Conservation (phyloP, 1,140 invertebrate species). For the Augochlora pura region DNA sequence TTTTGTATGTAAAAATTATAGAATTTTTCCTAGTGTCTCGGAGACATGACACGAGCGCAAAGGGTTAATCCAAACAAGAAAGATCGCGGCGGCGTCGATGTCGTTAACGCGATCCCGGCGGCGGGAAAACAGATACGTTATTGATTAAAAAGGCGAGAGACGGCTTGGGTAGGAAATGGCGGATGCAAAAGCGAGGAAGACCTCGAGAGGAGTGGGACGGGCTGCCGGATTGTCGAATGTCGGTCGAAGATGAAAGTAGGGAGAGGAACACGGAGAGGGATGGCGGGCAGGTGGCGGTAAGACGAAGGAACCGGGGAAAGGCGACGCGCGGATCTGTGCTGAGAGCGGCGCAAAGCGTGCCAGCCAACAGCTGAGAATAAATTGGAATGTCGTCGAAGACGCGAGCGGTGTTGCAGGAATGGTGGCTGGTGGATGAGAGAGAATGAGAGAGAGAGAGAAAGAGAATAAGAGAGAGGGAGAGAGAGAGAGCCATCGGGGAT, state of each 20-base stretch:
- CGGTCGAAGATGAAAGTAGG: slow-evolving; percentile 18
- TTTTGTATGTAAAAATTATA: too few relatives aligned
- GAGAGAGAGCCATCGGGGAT: slow-evolving; percentile 50
- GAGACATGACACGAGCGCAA: too few relatives aligned
- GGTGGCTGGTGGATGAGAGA: neutral
- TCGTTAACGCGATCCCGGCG: neutral
- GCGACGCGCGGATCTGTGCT: slow-evolving; percentile 5
- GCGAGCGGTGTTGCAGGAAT: neutral
- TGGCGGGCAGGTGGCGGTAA: neutral
- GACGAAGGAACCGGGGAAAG: slow-evolving; percentile 8
- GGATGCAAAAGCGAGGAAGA: neutral
- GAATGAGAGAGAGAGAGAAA: neutral
- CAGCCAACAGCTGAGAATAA: slow-evolving; percentile 65
- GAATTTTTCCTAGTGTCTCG: too few relatives aligned
- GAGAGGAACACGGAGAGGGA: neutral
- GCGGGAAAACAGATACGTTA: slow-evolving; percentile 7
- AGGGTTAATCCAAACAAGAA: too few relatives aligned
- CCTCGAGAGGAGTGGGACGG: neutral
- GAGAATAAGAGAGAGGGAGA: neutral
- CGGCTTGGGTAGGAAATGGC: neutral
- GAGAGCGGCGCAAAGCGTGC: slow-evolving; percentile 51
- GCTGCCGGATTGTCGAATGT: neutral
- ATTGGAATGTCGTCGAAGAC: slow-evolving; percentile 65
- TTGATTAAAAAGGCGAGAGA: slow-evolving; percentile 13
- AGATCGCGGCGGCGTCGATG: too few relatives aligned